Evolutionary conservation across 2,888 invertebrate genomes (phyloP).

Genomic region (Archips crataeganus): DNA sequence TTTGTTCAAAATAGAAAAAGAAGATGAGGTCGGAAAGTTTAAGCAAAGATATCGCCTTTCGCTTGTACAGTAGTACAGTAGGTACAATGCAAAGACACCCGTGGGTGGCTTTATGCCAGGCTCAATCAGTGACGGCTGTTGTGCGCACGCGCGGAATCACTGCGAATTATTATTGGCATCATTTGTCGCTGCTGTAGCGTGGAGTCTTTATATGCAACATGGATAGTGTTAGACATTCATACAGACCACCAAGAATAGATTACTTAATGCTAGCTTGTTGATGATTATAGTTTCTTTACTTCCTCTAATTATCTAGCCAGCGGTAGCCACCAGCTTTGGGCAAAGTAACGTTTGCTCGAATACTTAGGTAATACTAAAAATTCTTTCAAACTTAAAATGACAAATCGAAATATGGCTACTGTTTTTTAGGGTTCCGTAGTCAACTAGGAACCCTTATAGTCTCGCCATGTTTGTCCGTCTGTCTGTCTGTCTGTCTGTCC

Average conservation of each 20-base stretch:
- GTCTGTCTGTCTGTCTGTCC: too few species aligned
- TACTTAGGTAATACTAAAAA: too few species aligned
- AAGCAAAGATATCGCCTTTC: constrained; percentile 44
- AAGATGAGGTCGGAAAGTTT: background rate
- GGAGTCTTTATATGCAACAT: constrained; percentile 6
- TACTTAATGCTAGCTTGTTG: constrained; percentile 18
- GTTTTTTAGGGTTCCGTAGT: too few species aligned
- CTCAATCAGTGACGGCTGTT: constrained; percentile 75
- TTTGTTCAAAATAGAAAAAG: too few species aligned
- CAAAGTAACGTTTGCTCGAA: too few species aligned
- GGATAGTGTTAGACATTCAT: background rate
- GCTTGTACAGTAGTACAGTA: constrained; percentile 46
- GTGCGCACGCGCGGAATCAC: constrained; percentile 72
- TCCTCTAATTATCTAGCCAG: too few species aligned
- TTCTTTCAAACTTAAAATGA: too few species aligned
- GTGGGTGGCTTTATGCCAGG: constrained; percentile 78
- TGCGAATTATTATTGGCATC: constrained; percentile 73
- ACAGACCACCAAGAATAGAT: constrained; percentile 51
- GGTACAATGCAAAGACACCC: constrained; percentile 67
- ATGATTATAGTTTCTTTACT: background rate
- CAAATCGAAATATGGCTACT: too few species aligned
- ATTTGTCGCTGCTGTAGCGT: constrained; percentile 65
- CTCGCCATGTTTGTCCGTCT: too few species aligned
- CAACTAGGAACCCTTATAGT: too few species aligned
- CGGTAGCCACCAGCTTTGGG: too few species aligned